Base-by-base conservation (phyloP, 2,797 vertebrate species). In the Spinus pinus region DNA sequence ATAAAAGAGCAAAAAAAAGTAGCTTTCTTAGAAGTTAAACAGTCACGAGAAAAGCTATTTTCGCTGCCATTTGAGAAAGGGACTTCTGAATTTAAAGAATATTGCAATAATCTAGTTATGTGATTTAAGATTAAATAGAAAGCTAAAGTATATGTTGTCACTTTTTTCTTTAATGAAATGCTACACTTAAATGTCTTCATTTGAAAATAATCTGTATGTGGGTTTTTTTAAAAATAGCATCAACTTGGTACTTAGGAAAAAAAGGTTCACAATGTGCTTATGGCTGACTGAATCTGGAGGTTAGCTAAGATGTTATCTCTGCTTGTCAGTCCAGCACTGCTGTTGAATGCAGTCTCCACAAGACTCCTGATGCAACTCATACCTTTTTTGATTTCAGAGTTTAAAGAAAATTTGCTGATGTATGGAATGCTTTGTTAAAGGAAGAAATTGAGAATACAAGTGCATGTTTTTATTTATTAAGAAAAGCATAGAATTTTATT, bases 1-100 rank as follows among this genome's bases (percentile, higher is more conserved):
- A 95, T 33, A 86, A 90, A 86, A 81, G 80, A 94, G 89, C 13
- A 86, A 92, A 95, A 95, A 96, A 94, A 94, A 46, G 87, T 66
- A 81, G 87, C 85, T 94, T 96, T 90, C 94, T 96, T 88, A 81
- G 50, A 94, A 95, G 77, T 95, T 88, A 95, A 90, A 92, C 79
- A 93, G 94, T 96, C 95, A 97, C 93, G 95, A 95, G 95, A 94
- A 97, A 95, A 96, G 94, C 94, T 96, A 96, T 97, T 97, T 94
- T 96, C 18, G 56, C 95, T 94, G 87, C 77, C 70, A 47, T 83
- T 78, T 94, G 73, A 92, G 78, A 91, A 96, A 88, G 80, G 95
- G 92, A 75, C 95, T 93, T 96, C 91, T 93, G 95, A 96, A 93
- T 96, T 95, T 95, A 94, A 95, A 95, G 94, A 94, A 96, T 83